These are phyloP conservation scores for Suillia variegata DNA, from an alignment of 2,888 invertebrate genomes.

Conservation along the genomic window DNA sequence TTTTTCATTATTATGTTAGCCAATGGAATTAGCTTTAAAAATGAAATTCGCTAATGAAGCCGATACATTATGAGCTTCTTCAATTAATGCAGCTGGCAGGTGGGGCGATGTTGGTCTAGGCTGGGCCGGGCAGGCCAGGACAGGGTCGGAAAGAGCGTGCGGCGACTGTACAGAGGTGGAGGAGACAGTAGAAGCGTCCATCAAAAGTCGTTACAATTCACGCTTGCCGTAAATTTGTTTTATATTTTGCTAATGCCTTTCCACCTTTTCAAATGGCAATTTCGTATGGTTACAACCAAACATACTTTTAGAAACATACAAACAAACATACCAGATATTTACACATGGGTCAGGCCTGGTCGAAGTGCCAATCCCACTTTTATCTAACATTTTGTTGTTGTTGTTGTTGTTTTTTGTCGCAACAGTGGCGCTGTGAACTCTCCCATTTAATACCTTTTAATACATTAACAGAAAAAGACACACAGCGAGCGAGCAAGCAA, in stretches of 20 bases:
- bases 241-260: conserved; percentile 10
- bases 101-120: background rate
- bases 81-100: background rate
- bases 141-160: too few species aligned
- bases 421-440: conserved; percentile 27
- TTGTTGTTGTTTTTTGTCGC: background rate
- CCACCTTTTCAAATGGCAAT: conserved; percentile 10
- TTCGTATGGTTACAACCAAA: background rate
- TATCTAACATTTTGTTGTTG: conserved; percentile 15
- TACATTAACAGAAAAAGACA: conserved; percentile 22
- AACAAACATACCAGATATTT: background rate
- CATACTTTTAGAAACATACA: background rate
- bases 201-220: conserved; percentile 6
- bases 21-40: conserved; percentile 14
- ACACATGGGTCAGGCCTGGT: background rate
- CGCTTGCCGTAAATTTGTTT: conserved; percentile 18
- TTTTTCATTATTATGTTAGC: background rate
- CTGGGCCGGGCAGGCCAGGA: too few species aligned
- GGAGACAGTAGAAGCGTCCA: background rate
- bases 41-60: conserved; percentile 12
- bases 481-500: background rate
- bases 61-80: background rate
- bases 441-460: conserved; percentile 38
- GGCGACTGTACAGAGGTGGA: background rate
- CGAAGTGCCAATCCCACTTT: conserved; percentile 41